These are phyloP conservation scores for Cladopsammia gracilis DNA, from an alignment of 64 coral and sea anemone genomes.

Conservation along the genomic window DNA sequence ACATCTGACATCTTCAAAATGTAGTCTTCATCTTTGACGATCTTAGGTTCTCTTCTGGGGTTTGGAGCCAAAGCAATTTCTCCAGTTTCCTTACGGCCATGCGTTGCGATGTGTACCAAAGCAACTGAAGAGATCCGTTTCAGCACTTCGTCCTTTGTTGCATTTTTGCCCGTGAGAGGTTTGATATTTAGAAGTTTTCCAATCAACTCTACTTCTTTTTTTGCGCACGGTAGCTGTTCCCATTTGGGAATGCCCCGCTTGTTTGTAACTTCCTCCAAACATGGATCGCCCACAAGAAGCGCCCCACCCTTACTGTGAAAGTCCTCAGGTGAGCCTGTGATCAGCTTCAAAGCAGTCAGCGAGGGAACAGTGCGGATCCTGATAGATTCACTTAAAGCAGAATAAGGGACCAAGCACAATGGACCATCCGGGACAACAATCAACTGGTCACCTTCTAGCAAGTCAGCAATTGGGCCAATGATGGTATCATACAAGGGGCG, in stretches of 20 bases:
- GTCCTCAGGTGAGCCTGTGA: too few species aligned
- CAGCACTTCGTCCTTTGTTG: conserved; percentile 18
- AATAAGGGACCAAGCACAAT: too few species aligned
- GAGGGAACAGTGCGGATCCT: too few species aligned
- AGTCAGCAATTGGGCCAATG: neutral
- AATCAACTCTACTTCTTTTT: conserved; percentile 6
- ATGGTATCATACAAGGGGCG: neutral
- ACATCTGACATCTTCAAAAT: conserved; percentile 39
- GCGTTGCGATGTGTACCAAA: conserved; percentile 27
- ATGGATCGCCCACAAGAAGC: too few species aligned
- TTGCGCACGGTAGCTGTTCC: neutral
- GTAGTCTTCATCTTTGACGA: conserved; percentile 42
- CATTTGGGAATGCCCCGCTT: neutral
- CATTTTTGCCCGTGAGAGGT: neutral
- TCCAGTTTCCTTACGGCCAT: neutral
- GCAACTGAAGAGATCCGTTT: neutral
- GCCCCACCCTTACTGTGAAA: too few species aligned
- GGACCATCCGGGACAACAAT: too few species aligned
- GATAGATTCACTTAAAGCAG: too few species aligned
- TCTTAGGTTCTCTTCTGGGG: neutral
- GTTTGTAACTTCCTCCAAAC: too few species aligned
- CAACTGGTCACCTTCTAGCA: conserved; percentile 35
- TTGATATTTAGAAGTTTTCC: neutral
- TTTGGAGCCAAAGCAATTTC: neutral
- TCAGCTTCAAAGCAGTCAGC: too few species aligned